Base-by-base conservation (phyloP, 2,888 invertebrate species). In the Mechanitis messenoides region DNA sequence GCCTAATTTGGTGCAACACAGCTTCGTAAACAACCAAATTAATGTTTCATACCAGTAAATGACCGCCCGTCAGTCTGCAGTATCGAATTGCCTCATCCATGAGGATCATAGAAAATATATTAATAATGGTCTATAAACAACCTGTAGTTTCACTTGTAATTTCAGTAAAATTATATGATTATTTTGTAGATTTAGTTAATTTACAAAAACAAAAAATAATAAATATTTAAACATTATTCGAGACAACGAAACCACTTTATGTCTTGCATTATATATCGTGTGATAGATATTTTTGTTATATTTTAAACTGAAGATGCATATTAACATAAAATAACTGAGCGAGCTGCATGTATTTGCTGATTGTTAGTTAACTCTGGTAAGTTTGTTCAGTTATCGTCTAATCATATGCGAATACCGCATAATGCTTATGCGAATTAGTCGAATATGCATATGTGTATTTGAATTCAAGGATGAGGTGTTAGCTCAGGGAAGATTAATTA, bases 351-450 rank as follows among this genome's bases (percentile, higher is more conserved):
- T 77, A 72, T 81, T 80, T 75, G 74, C 70, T 65, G 74, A 70
- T 72, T 74, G 71, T 78, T 79, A n/a, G 73, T 75, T 80, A 79
- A 79, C 76, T 75, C 64, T 58, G 50, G 73, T 60, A 61, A 62
- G 76, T 77, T 76, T 72, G 70, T 74, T 65, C 74, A 77, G 75
- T 78, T 77, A 81, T 81, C 78, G 75, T 74, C 71, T 79, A 81
- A 81, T 80, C 73, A 77, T 77, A 81, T 81, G 81, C 80, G 81
- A 78, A 80, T 79, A 69, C 70, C 71, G 31, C 50, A 50, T 75
- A 77, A 79, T 77, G 72, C 62, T 66, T 68, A 68, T 68, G 64
- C 62, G 66, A 56, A 59, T 64, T 62, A 59, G 54, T 45, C 46
- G 53, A 55, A 64, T 66, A 64, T 62, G 66, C 58, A 66, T 63